Percentiles rank a stretch among this genome's conserved stretches.
Conservation (phyloP, 1,140 invertebrate genomes). For the Nilaparvata lugens region DNA sequence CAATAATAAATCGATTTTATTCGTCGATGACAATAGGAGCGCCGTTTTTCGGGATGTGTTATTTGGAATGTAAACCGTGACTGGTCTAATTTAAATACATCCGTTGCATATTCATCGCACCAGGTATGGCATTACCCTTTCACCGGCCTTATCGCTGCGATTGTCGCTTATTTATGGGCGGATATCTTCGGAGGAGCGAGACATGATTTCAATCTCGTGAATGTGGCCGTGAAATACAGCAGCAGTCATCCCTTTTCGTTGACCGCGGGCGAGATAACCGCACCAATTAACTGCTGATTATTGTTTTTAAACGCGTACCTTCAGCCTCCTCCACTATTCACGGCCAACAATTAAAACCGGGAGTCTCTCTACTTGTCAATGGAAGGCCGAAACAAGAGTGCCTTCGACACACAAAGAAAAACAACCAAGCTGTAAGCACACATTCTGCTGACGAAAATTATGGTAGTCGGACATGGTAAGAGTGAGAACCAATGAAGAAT, state of each 20-base stretch:
- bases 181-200: background rate
- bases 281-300: conserved; percentile 1
- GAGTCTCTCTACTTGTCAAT: background rate
- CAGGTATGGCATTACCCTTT: background rate
- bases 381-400: no score
- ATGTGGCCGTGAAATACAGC: background rate
- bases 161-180: background rate
- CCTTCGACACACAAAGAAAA: no score
- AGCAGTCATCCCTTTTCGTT: background rate
- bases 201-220: background rate
- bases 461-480: no score
- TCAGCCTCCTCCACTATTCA: no score
- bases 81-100: conserved; percentile 2
- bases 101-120: conserved; percentile 4
- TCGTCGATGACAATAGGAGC: background rate
- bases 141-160: background rate
- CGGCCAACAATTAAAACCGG: background rate
- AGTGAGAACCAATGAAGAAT: no score
- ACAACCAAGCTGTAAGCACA: no score
- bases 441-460: no score
- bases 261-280: background rate
- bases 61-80: background rate
- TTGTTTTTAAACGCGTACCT: conserved; percentile 1
- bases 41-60: background rate
- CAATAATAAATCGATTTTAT: conserved; percentile 3